These are phyloP conservation scores for Spilarctia lutea DNA, from an alignment of 2,888 invertebrate species.

Conservation along the genomic window DNA sequence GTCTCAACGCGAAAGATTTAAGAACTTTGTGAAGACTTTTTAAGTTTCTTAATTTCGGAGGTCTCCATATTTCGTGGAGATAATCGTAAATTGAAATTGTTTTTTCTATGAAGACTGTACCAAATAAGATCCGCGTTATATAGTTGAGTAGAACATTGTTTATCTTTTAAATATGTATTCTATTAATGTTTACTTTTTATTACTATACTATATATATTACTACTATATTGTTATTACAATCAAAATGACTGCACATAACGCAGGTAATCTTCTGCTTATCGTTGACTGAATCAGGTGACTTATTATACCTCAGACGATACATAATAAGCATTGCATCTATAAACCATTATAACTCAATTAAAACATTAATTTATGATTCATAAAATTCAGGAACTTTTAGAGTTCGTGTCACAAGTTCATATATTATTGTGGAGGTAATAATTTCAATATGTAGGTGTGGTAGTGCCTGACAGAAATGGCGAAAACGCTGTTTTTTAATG, in stretches of 20 bases:
- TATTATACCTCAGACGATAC: conserved; percentile 42
- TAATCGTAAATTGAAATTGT: conserved; percentile 69
- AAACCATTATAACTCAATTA: conserved; percentile 55
- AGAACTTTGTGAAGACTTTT: conserved; percentile 68
- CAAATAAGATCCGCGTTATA: conserved; percentile 33
- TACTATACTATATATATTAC: no score
- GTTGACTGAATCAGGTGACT: conserved; percentile 41
- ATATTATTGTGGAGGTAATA: conserved; percentile 52
- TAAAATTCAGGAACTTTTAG: conserved; percentile 54
- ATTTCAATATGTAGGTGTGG: conserved; percentile 55
- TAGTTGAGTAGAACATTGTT: background rate
- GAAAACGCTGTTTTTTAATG: conserved; percentile 38
- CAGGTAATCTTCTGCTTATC: conserved; percentile 30
- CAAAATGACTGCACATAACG: conserved; percentile 8
- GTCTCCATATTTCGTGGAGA: conserved; percentile 61
- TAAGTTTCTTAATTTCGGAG: conserved; percentile 72
- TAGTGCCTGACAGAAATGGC: conserved; percentile 38
- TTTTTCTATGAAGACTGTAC: conserved; percentile 40
- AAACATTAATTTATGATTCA: conserved; percentile 54
- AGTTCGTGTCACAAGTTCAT: conserved; percentile 54
- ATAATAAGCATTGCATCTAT: conserved; percentile 40
- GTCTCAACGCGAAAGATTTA: conserved; percentile 70
- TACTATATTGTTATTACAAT: background rate
- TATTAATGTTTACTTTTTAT: no score
- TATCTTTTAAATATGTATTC: background rate